phyloP scores from a whole-genome alignment of 2,113 vertebrate species.

The Uria aalge region DNA sequence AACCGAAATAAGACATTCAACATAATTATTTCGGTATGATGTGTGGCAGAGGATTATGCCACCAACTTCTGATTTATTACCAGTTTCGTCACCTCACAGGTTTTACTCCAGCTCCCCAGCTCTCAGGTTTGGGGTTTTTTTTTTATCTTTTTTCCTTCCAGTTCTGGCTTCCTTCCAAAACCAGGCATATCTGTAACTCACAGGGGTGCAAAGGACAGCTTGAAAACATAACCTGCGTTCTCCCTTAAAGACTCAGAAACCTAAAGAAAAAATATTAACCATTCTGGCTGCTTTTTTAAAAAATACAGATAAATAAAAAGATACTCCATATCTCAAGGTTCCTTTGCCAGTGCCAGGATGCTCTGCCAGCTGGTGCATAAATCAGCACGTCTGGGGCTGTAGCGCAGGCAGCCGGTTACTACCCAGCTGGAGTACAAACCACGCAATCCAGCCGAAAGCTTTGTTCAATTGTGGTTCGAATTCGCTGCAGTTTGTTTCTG shows the following conservation, averaged over 20 bases:
- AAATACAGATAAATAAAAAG: neutral
- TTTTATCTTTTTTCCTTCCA: neutral
- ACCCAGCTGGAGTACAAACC: neutral
- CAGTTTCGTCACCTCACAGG: neutral
- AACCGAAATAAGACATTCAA: neutral
- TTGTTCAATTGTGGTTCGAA: neutral
- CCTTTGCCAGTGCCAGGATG: neutral
- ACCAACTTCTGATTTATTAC: neutral
- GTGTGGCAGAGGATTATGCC: neutral
- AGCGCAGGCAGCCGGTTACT: neutral
- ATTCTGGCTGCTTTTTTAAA: neutral
- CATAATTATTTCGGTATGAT: neutral
- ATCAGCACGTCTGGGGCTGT: neutral
- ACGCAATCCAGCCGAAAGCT: neutral
- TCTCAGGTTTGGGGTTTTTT: neutral
- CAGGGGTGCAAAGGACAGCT: neutral
- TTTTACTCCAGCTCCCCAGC: neutral
- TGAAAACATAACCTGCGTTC: neutral
- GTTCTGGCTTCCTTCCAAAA: neutral
- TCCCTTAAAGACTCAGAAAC: neutral
- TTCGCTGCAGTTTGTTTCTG: neutral
- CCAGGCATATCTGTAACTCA: neutral
- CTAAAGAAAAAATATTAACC: neutral
- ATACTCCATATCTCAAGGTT: fast-evolving
- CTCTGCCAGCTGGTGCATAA: neutral